Evolutionary conservation across 2,797 vertebrate species (phyloP).

Genomic region (Myiotriccus ornatus): DNA sequence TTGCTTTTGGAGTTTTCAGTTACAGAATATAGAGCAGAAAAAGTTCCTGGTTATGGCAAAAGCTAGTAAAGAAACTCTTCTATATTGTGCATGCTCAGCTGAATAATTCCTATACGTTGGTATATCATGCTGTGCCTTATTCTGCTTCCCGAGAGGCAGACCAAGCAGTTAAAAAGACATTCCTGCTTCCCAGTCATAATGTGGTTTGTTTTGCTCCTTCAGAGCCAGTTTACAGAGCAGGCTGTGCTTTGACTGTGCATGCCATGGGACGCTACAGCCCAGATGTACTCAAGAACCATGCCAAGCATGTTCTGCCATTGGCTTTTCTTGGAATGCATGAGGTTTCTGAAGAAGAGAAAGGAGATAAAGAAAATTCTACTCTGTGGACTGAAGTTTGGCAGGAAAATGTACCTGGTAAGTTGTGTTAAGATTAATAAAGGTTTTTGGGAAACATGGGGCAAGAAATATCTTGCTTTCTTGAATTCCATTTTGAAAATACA

Average conservation of each 20-base stretch:
- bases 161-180: neutral
- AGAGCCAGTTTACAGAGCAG: constrained; percentile 89
- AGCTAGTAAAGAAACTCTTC: neutral
- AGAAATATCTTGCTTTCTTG: neutral
- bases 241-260: constrained; percentile 88
- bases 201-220: neutral
- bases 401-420: constrained; percentile 93
- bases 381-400: constrained; percentile 97
- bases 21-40: neutral
- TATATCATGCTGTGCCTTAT: neutral
- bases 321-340: constrained; percentile 98
- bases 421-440: neutral
- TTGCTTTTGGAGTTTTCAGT: neutral
- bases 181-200: neutral
- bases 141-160: neutral
- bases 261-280: constrained; percentile 96
- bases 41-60: neutral
- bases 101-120: neutral
- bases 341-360: constrained; percentile 85
- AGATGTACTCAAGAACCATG: constrained; percentile 92
- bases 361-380: constrained; percentile 85
- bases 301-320: constrained; percentile 87
- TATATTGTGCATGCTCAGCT: neutral
- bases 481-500: neutral
- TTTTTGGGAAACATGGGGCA: neutral